These are phyloP conservation scores for Pristiophorus japonicus DNA, from an alignment of 2,113 vertebrate species.

Conservation along the genomic window DNA sequence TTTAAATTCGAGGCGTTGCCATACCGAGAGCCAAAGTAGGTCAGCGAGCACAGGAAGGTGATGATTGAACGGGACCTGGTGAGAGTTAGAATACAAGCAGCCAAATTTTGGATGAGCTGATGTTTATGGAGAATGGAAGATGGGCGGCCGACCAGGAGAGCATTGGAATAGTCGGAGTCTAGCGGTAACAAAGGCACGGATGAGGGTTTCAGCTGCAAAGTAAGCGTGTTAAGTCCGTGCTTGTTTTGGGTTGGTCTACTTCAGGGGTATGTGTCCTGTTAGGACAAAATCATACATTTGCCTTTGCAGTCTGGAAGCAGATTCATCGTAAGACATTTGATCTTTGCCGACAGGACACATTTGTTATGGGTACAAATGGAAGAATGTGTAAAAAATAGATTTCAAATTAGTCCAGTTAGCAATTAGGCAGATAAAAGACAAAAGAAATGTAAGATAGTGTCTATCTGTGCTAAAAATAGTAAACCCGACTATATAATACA, in stretches of 20 bases:
- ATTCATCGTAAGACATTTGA: slow-evolving; percentile 40
- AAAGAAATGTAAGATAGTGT: neutral
- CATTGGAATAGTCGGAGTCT: no score
- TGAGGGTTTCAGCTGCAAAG: no score
- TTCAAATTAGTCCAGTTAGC: slow-evolving; percentile 45
- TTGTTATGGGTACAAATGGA: slow-evolving; percentile 44
- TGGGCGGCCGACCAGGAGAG: no score
- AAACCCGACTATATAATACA: no score
- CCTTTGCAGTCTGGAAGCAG: slow-evolving; percentile 47
- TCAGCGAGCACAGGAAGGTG: no score
- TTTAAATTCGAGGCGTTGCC: neutral
- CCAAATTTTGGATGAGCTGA: neutral
- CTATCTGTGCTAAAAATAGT: no score
- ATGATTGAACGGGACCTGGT: no score
- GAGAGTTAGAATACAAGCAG: neutral
- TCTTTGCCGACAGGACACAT: slow-evolving; percentile 45
- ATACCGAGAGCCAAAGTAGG: no score
- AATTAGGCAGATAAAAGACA: slow-evolving; percentile 37
- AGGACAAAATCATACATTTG: slow-evolving; percentile 51
- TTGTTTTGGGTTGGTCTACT: neutral
- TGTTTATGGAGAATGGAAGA: no score
- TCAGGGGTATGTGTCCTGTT: slow-evolving; percentile 47
- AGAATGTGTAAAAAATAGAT: slow-evolving; percentile 45
- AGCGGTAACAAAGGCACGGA: no score
- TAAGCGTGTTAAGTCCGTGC: no score